Evolutionary conservation across 2,888 invertebrate genomes (phyloP), one percentile per base, ranked within the genome.

Genomic region (Rhabditophanes sp.): DNA sequence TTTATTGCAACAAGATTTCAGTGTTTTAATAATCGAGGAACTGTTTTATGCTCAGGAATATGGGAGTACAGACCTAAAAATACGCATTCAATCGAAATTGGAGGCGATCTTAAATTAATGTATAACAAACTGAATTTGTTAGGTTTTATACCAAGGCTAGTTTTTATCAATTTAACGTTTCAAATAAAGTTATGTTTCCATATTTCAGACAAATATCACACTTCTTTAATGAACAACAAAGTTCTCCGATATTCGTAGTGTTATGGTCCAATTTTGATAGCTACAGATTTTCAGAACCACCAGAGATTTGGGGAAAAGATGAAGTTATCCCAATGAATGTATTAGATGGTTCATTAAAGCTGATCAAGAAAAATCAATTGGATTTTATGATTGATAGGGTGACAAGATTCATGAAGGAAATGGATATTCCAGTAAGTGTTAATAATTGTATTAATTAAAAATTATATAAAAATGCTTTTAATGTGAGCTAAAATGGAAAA

Each of bases 351-450:
- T 38, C 52, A 1, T 50, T 50, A 4, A 52, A 53, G 36, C 41
- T 53, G 7, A 30, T 59, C 8, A 29, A 39, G 5, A 45, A 50
- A n/a, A 37, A 43, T 14, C 56, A 57, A 26, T 41, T 60, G 39
- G 48, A 48, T 11, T 59, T 59, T 31, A 43, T 59, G 23, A 44
- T 47, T 20, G 48, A 50, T 20, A 31, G 59, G 19, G 51, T 59
- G 6, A 56, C 59, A 26, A 48, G 56, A 34, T 59, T 59, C 32
- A 60, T 59, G 59, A 49, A 53, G 21, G 56, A 58, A 29, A 40
- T 60, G 17, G 57, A 59, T 35, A 59, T 61, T 25, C 61, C 61
- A 16, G n/a, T n/a, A n/a, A n/a, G n/a, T n/a, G n/a, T n/a, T n/a
- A n/a, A n/a, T n/a, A n/a, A n/a, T n/a, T n/a, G n/a, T n/a, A n/a